Base-by-base conservation (phyloP, 2,113 vertebrate genomes). In the Hipposideros armiger region DNA sequence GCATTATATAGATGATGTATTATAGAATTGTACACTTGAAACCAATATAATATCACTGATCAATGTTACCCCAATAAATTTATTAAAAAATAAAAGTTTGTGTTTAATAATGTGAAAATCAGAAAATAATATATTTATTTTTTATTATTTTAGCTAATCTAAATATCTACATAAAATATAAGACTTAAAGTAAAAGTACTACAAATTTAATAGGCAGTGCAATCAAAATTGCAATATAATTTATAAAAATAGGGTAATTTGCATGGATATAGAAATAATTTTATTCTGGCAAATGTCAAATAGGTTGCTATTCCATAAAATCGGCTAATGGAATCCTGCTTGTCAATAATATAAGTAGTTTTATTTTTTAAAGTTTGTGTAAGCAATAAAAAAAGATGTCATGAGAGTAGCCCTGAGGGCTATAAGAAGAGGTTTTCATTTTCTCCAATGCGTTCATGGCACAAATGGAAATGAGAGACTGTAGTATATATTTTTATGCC, bases 401-500 rank as follows among this genome's bases (percentile, higher is more conserved):
- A 87, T 17, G 1, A 89, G 19, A 47, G 0, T 73, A 62, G 58
- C 15, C 30, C 0, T 3, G 16, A 14, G 8, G 86, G n/a, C 1
- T 56, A 17, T 50, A 76, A 36, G 19, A 90, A 7, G 45, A 77
- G 2, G 8, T 81, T 69, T 66, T 93, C 60, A 76, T 91, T 26
- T 64, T 82, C 92, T 26, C 47, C 81, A 85, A 26, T 45, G 54
- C 28, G 28, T 50, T 45, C 28, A 5, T 32, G 2, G 82, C 13
- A 70, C 16, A 47, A 82, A 86, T 54, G 3, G 10, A 83, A 89
- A 7, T 8, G 50, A 77, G 54, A 45, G 81, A 69, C 88, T 70
- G 82, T 22, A 90, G 82, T 66, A n/a, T 69, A 80, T 36, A 73
- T 50, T 96, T 66, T 89, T 54, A 77, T 64, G 22, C 69, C 78